A percentile compares a stretch with the other conserved stretches of the same genome.
These are phyloP conservation scores for Alosa sapidissima DNA, from an alignment of 2,797 vertebrate genomes.

Conservation along the genomic window DNA sequence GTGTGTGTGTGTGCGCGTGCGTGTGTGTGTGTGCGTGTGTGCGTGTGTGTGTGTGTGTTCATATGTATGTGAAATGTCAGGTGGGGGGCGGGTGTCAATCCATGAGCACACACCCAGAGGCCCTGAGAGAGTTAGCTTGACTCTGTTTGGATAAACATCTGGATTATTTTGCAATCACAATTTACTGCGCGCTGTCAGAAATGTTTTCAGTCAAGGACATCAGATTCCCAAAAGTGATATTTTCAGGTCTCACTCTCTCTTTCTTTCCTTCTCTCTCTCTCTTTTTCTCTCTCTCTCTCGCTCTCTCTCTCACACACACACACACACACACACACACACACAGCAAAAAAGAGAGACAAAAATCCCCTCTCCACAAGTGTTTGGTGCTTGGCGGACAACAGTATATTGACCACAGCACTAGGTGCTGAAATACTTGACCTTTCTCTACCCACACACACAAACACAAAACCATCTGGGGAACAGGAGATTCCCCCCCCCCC, in stretches of 20 bases:
- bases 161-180: slow-evolving; percentile 55
- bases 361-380: neutral
- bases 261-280: too few species aligned
- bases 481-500: too few species aligned
- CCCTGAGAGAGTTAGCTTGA: slow-evolving; percentile 51
- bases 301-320: too few species aligned
- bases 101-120: slow-evolving; percentile 41
- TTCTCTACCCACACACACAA: slow-evolving; percentile 23
- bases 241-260: neutral
- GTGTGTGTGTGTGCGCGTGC: neutral
- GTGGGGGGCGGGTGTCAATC: neutral
- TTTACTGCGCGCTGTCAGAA: slow-evolving; percentile 55
- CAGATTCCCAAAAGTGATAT: slow-evolving; percentile 31
- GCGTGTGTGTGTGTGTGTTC: neutral
- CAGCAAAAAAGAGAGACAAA: neutral
- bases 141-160: slow-evolving; percentile 65
- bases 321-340: neutral
- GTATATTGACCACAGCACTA: slow-evolving; percentile 13
- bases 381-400: neutral
- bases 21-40: neutral
- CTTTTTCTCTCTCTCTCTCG: too few species aligned
- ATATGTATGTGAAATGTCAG: neutral
- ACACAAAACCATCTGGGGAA: neutral
- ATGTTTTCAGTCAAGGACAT: slow-evolving; percentile 43
- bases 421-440: slow-evolving; percentile 12